These are phyloP conservation scores for Scaptodrosophila latifasciaeformis DNA, from an alignment of 2,888 invertebrate genomes.

Conservation along the genomic window DNA sequence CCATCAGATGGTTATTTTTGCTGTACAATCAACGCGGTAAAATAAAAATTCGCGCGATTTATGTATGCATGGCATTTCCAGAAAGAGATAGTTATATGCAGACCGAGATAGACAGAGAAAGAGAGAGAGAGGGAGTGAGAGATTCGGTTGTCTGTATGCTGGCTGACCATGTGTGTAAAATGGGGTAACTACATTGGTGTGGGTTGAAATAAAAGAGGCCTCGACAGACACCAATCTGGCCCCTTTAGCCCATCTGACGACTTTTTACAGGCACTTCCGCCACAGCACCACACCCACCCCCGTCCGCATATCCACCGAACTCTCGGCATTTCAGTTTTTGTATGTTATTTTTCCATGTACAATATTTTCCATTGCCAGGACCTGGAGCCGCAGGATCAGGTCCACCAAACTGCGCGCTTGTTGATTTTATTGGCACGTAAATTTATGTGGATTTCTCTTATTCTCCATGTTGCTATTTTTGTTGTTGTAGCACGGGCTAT, in stretches of 20 bases:
- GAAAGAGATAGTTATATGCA: too few relatives aligned
- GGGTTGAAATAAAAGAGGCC: not conserved
- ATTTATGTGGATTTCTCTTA: constrained; percentile 50
- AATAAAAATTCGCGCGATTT: constrained; percentile 67
- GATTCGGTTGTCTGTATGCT: constrained; percentile 11
- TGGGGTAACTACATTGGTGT: too few relatives aligned
- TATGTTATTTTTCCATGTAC: not conserved
- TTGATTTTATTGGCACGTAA: constrained; percentile 70
- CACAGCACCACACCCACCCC: too few relatives aligned
- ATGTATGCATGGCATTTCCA: constrained; percentile 69
- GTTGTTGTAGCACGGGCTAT: constrained; percentile 5
- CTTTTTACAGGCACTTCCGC: too few relatives aligned
- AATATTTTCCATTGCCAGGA: constrained; percentile 8
- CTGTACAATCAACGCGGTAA: constrained; percentile 60
- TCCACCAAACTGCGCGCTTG: constrained; percentile 50
- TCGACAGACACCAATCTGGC: too few relatives aligned
- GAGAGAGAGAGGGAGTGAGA: constrained; percentile 24
- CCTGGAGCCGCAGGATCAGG: too few relatives aligned
- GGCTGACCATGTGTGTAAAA: constrained; percentile 8
- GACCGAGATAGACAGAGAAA: constrained; percentile 9
- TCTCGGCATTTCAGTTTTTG: not conserved
- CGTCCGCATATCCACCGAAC: constrained; percentile 12
- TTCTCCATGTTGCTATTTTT: not conserved
- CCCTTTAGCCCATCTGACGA: not conserved
- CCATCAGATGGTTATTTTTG: constrained; percentile 53